Base-by-base conservation (phyloP, 2,797 vertebrate genomes). In the Pseudochaenichthys georgianus region DNA sequence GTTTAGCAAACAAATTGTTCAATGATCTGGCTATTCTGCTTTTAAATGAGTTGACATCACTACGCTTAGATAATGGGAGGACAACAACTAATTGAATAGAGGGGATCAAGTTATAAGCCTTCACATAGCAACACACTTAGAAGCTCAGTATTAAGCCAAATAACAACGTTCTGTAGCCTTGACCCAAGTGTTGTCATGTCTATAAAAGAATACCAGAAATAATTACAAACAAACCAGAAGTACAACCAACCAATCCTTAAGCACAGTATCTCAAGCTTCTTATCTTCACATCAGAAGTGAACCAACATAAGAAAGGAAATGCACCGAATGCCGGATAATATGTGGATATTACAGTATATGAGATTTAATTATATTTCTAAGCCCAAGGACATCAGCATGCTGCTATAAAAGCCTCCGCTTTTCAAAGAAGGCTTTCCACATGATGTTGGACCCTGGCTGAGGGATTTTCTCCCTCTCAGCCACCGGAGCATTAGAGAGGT, bases 401-500 rank as follows among this genome's bases (percentile, higher is more conserved):
- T 64, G 64, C 76, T 31, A 11, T 31, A 47, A 63, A 19, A 72
- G 53, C 41, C 21, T 48, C 13, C 41, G 42, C 47, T 62, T 54
- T 77, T 82, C 34, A 46, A 46, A n/a, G 64, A 73, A 78, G 51
- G 66, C 64, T 78, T 81, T 80, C 59, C 43, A 67, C 3, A 62
- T 53, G 62, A 70, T 81, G 60, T 64, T 46, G 64, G 61, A 82
- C 75, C 57, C 73, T 45, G 16, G 61, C 38, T 70, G 73, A 65
- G 64, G 75, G 79, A 83, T 84, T 85, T 78, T 66, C 76, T 88
- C 46, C 59, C 70, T 66, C 73, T 73, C 67, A 73, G 72, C 70
- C 60, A 63, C 75, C 57, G 43, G 64, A 77, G 81, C 69, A 79
- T 77, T 64, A 73, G 52, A 43, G 85, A 79, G 89, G 83, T 89